These are phyloP conservation scores for Apamea monoglypha DNA, from an alignment of 2,888 invertebrate species.

Conservation along the genomic window DNA sequence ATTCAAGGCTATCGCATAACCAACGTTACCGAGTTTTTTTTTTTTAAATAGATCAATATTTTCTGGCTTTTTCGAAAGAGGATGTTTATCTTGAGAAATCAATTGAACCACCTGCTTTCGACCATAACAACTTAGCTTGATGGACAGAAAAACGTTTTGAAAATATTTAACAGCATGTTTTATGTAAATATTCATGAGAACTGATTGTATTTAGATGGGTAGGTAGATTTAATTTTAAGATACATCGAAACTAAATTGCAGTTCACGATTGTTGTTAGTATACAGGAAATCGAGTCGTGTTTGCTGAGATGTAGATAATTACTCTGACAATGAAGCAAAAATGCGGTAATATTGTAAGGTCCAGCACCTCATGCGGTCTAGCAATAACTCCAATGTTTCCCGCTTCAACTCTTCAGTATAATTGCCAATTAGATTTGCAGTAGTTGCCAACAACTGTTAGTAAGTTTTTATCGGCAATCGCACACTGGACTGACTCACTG, in stretches of 20 bases:
- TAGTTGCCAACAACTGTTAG: conserved; percentile 79
- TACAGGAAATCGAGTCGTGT: conserved; percentile 61
- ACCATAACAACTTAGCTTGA: conserved; percentile 22
- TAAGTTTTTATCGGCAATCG: conserved; percentile 76
- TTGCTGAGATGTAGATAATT: conserved; percentile 55
- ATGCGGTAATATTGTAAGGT: conserved; percentile 44
- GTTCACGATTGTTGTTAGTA: conserved; percentile 54
- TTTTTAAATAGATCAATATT: conserved; percentile 66
- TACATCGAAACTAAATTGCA: conserved; percentile 55
- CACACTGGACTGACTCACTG: conserved; percentile 77
- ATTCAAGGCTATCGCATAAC: conserved; percentile 66
- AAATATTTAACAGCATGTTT: conserved; percentile 15
- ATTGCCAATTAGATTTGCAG: conserved; percentile 81
- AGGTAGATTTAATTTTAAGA: conserved; percentile 58
- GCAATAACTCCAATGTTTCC: conserved; percentile 44
- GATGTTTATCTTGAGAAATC: conserved; percentile 63
- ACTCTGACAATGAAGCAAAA: conserved; percentile 58
- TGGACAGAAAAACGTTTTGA: conserved; percentile 18
- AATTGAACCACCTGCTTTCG: conserved; percentile 46
- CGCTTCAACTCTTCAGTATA: conserved; percentile 63
- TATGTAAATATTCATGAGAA: conserved; percentile 46
- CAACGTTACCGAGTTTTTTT: conserved; percentile 39
- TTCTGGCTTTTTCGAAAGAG: conserved; percentile 60
- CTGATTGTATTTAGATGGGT: conserved; percentile 52
- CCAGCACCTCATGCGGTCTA: conserved; percentile 32